These are phyloP conservation scores for Cydia pomonella DNA, from an alignment of 1,140 invertebrate species.

Conservation along the genomic window DNA sequence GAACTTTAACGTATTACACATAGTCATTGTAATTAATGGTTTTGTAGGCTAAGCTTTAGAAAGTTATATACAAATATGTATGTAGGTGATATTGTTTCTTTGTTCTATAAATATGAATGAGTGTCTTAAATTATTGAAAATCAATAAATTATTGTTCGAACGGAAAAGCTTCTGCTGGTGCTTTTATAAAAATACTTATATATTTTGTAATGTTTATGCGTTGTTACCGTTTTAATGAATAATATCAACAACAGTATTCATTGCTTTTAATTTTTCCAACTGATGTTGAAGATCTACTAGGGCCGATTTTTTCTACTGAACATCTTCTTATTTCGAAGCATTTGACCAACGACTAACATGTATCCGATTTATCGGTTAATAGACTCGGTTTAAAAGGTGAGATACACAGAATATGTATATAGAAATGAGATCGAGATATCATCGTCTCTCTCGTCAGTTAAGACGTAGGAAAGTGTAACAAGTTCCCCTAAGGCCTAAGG, in stretches of 20 bases:
- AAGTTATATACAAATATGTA: background rate
- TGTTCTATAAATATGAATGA: background rate
- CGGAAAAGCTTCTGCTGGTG: background rate
- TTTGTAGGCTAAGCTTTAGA: background rate
- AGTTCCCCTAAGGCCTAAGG: no score
- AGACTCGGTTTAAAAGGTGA: no score
- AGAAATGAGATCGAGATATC: no score
- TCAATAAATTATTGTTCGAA: background rate
- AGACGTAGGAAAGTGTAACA: no score
- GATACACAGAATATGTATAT: no score
- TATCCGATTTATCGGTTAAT: no score
- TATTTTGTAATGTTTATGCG: background rate
- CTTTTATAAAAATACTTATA: background rate
- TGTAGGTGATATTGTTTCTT: background rate
- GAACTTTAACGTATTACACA: no score
- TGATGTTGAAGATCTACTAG: background rate
- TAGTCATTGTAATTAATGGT: no score
- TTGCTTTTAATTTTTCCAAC: background rate
- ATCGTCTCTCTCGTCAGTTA: no score
- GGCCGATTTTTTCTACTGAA: background rate
- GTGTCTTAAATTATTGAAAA: slow-evolving; percentile 5
- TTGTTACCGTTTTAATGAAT: background rate
- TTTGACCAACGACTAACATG: no score
- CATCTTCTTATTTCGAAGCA: no score
- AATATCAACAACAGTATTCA: background rate